Evolutionary conservation across 2,113 vertebrate species (phyloP).

Genomic region (Lophius piscatorius): DNA sequence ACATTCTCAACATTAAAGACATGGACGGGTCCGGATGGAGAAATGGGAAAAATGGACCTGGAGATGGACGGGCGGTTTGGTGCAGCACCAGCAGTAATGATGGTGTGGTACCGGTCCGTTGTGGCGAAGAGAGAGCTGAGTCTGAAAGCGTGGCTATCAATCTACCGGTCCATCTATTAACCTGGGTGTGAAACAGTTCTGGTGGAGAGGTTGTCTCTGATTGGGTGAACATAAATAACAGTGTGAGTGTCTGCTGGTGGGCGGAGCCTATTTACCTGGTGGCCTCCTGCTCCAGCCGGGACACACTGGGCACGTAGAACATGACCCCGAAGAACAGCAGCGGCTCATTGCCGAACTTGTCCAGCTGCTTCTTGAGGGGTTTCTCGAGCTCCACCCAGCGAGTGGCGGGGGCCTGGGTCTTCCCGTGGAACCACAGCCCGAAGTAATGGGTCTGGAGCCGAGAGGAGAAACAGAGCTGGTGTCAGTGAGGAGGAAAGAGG

Average conservation of each 20-base stretch:
- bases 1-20: too few relatives aligned
- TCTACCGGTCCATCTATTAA: too few relatives aligned
- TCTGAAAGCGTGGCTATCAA: too few relatives aligned
- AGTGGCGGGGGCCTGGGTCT: constrained; percentile 88
- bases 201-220: too few relatives aligned
- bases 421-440: constrained; percentile 95
- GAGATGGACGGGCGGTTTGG: too few relatives aligned
- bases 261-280: constrained; percentile 84
- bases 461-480: constrained; percentile 46
- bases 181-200: too few relatives aligned
- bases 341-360: constrained; percentile 95
- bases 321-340: constrained; percentile 97
- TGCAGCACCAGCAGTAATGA: too few relatives aligned
- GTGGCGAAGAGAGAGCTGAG: too few relatives aligned
- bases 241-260: not conserved
- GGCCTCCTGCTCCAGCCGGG: constrained; percentile 90
- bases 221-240: not conserved
- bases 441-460: constrained; percentile 90
- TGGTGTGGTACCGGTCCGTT: too few relatives aligned
- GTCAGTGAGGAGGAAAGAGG: not conserved
- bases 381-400: constrained; percentile 99
- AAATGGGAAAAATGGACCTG: too few relatives aligned
- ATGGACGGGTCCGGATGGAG: too few relatives aligned
- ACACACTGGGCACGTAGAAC: constrained; percentile 96
- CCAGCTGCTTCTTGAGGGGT: constrained; percentile 97